A percentile compares a stretch with the other conserved stretches of the same genome.
phyloP scores from a whole-genome alignment of 2,113 vertebrate species.

The Neomonachus schauinslandi region DNA sequence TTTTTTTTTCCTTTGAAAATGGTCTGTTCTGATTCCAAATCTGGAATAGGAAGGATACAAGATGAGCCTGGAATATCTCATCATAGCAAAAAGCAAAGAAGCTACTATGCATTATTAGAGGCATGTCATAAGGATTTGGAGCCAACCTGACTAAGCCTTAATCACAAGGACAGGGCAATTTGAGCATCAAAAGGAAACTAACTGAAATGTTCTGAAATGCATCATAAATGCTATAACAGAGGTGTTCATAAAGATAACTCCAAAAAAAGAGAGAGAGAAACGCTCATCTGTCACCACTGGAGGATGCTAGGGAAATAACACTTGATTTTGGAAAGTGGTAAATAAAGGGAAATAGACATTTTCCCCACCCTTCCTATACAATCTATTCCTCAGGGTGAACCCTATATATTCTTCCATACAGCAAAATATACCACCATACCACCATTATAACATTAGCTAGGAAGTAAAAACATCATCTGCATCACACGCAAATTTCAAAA shows the following conservation, averaged over 20 bases:
- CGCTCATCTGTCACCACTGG: neutral
- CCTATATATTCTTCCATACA: neutral
- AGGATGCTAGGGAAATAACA: neutral
- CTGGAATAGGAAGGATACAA: neutral
- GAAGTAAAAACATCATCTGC: neutral
- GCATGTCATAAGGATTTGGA: neutral
- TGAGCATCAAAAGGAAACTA: neutral
- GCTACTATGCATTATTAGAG: neutral
- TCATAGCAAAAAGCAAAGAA: neutral
- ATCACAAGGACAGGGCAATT: neutral
- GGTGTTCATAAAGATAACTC: neutral
- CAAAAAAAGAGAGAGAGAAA: neutral
- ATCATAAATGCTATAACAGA: neutral
- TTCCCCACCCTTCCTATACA: neutral
- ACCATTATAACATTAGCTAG: neutral
- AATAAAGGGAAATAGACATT: neutral
- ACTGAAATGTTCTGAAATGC: neutral
- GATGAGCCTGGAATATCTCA: neutral
- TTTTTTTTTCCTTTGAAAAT: neutral
- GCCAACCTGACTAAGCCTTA: neutral
- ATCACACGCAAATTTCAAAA: neutral
- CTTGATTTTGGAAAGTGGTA: neutral
- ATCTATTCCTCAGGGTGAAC: neutral
- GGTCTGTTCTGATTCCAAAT: neutral
- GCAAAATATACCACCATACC: neutral